phyloP scores from a whole-genome alignment of 2,888 invertebrate genomes.

The Ophioninae sp. region DNA sequence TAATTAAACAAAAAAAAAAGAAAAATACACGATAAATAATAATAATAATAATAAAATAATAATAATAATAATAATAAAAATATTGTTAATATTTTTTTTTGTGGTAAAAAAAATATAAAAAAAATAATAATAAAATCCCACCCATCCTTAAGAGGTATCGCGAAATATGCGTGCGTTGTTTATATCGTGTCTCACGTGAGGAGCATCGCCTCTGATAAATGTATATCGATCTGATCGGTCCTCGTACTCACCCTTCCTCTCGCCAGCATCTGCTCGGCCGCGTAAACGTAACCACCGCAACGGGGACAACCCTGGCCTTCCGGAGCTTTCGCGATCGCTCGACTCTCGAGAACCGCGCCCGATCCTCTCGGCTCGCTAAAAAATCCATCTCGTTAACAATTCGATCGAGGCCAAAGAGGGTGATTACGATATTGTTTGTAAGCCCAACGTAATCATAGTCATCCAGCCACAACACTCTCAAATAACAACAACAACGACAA shows the following conservation, averaged over 20 bases:
- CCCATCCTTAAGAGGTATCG: background rate
- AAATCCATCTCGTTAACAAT: slow-evolving; percentile 60
- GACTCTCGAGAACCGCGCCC: slow-evolving; percentile 86
- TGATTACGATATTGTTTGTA: slow-evolving; percentile 1
- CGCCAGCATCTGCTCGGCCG: slow-evolving; percentile 96
- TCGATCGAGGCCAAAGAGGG: background rate
- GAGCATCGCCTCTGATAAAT: slow-evolving; percentile 41
- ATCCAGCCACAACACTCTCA: slow-evolving; percentile 23
- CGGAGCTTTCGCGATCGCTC: slow-evolving; percentile 90
- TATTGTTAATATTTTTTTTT: no score
- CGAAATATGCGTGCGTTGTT: background rate
- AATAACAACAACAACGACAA: background rate
- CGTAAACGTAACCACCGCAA: slow-evolving; percentile 94
- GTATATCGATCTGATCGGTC: slow-evolving; percentile 1
- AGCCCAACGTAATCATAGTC: slow-evolving; percentile 20
- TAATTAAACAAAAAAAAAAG: background rate
- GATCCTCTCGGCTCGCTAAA: slow-evolving; percentile 75
- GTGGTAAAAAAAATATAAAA: background rate
- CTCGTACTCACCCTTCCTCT: slow-evolving; percentile 89
- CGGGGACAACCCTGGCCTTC: slow-evolving; percentile 94
- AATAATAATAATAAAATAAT: background rate
- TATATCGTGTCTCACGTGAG: slow-evolving; percentile 32
- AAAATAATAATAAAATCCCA: background rate
- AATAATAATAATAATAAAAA: background rate
- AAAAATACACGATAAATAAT: background rate